Conservation (phyloP, 2,888 invertebrate genomes). For the Polyploca ridens region DNA sequence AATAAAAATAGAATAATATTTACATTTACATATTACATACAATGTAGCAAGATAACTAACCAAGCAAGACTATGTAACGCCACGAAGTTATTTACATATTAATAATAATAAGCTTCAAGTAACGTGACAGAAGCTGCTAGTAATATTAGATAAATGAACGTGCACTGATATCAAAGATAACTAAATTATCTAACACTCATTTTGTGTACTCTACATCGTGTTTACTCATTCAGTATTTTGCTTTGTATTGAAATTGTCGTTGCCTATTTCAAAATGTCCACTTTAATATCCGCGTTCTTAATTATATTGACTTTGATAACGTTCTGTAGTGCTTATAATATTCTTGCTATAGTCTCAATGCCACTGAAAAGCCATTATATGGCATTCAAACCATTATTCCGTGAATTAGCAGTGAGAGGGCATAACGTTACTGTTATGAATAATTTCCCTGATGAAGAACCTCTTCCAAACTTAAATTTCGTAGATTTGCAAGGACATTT, state of each 20-base stretch:
- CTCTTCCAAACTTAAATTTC: conserved; percentile 80
- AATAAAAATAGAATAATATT: neutral
- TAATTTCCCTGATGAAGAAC: conserved; percentile 78
- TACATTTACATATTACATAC: too few species aligned
- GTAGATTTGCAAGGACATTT: conserved; percentile 64
- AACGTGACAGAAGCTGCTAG: neutral
- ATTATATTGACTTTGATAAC: neutral
- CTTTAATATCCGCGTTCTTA: neutral
- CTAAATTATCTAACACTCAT: neutral
- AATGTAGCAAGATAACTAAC: too few species aligned
- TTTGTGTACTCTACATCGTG: neutral
- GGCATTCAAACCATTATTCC: conserved; percentile 84
- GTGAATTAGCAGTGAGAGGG: conserved; percentile 82
- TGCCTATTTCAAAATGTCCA: neutral
- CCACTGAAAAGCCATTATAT: conserved; percentile 87
- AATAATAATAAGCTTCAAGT: too few species aligned
- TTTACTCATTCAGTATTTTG: neutral
- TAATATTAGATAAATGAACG: neutral
- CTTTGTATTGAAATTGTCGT: neutral
- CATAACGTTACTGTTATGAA: conserved; percentile 87
- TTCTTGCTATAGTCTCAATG: conserved; percentile 82
- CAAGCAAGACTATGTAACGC: neutral
- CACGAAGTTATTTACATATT: neutral
- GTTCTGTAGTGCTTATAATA: conserved; percentile 62
- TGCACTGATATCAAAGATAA: neutral